These are phyloP conservation scores for Bovichtus variegatus DNA, from an alignment of 2,797 vertebrate genomes.

Conservation along the genomic window DNA sequence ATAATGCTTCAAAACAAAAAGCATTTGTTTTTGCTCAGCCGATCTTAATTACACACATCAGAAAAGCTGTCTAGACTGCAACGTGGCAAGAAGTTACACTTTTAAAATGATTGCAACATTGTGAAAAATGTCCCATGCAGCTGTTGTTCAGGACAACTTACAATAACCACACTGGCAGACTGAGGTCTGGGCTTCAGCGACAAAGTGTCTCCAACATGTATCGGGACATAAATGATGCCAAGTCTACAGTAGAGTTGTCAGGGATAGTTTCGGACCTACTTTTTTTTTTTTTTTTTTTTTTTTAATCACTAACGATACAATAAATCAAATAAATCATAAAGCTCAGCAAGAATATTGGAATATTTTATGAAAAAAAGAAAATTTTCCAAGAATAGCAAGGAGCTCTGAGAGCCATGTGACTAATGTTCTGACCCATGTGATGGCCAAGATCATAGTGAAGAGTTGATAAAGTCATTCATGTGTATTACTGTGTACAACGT, in stretches of 20 bases:
- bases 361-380: conserved; percentile 29
- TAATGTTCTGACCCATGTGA: conserved; percentile 27
- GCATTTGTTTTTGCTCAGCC: conserved; percentile 39
- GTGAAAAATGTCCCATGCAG: background rate
- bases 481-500: too few relatives aligned
- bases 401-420: background rate
- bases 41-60: conserved; percentile 24
- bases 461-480: too few relatives aligned
- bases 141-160: background rate
- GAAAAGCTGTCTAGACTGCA: conserved; percentile 16
- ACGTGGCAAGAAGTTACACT: conserved; percentile 24
- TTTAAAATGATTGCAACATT: conserved; percentile 4
- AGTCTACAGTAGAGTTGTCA: too few relatives aligned
- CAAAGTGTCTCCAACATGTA: background rate
- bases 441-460: conserved; percentile 30
- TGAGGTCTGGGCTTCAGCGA: background rate
- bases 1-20: conserved; percentile 55
- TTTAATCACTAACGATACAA: too few relatives aligned
- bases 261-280: too few relatives aligned
- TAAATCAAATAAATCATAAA: too few relatives aligned
- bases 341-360: conserved; percentile 1
- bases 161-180: background rate
- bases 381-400: background rate
- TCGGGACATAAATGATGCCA: background rate
- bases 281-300: too few relatives aligned